phyloP scores from a whole-genome alignment of 2,113 vertebrate species.

The Pteruthius melanotis region DNA sequence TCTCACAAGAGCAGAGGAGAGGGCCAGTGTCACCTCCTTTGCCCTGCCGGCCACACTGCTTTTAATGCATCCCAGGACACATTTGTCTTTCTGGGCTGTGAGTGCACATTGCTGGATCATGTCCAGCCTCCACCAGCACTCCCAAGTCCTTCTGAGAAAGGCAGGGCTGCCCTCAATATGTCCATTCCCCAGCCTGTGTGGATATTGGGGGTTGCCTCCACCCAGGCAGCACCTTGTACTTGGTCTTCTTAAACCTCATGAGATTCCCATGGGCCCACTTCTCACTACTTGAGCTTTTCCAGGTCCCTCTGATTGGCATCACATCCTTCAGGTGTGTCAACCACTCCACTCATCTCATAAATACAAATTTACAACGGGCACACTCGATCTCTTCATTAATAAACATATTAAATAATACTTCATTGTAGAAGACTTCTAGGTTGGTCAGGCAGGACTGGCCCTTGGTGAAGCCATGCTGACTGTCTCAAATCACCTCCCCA shows the following conservation, averaged over 20 bases:
- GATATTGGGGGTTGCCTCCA: accelerated
- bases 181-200: neutral
- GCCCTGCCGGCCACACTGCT: accelerated
- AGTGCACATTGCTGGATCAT: neutral
- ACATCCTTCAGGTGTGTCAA: neutral
- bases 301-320: neutral
- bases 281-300: neutral
- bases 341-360: neutral
- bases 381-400: accelerated
- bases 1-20: neutral
- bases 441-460: neutral
- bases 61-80: neutral
- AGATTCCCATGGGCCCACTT: neutral
- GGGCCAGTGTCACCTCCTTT: neutral
- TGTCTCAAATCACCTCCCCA: neutral
- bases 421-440: accelerated
- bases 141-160: neutral
- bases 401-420: neutral
- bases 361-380: neutral
- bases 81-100: accelerated
- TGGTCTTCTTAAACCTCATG: neutral
- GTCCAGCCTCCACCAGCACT: neutral
- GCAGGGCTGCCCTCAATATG: neutral
- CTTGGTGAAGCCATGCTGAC: neutral
- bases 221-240: neutral